phyloP scores from a whole-genome alignment of 1,140 invertebrate genomes.

The Scylla paramamosain region DNA sequence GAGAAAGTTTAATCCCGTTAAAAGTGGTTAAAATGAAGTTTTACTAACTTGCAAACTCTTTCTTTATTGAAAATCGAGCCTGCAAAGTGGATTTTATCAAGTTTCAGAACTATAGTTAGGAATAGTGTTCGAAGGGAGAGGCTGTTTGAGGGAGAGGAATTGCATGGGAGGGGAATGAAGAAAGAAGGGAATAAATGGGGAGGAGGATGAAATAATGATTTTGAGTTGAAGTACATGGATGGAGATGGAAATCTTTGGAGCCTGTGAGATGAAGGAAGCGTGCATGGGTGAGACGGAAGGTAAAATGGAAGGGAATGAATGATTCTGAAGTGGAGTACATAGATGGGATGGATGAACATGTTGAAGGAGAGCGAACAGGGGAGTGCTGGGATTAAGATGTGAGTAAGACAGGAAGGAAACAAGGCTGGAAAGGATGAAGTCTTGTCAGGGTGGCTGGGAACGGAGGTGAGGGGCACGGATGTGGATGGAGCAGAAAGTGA shows the following conservation, averaged over 20 bases:
- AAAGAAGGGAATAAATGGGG: neutral
- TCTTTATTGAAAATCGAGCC: constrained; percentile 22
- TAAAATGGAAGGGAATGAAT: no score
- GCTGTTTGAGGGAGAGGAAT: neutral
- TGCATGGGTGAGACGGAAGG: neutral
- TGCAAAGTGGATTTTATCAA: constrained; percentile 1
- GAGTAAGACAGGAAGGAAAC: no score
- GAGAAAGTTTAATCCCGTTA: constrained; percentile 5
- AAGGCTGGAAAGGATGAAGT: no score
- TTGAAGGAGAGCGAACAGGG: no score
- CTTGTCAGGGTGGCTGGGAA: no score
- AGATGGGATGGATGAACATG: neutral
- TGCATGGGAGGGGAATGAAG: neutral
- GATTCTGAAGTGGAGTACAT: neutral
- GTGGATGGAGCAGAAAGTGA: no score
- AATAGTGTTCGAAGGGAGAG: neutral
- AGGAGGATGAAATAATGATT: neutral
- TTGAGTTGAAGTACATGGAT: neutral
- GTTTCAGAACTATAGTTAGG: constrained; percentile 13
- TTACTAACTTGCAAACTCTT: neutral
- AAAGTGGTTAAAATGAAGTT: constrained; percentile 7
- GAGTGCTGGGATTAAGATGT: no score
- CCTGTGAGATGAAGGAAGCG: neutral
- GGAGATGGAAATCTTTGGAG: neutral
- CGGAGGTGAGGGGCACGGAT: no score